Evolutionary conservation across 2,113 vertebrate genomes (phyloP), one percentile per base, ranked within the genome.

Genomic region (Psephotus haematonotus): DNA sequence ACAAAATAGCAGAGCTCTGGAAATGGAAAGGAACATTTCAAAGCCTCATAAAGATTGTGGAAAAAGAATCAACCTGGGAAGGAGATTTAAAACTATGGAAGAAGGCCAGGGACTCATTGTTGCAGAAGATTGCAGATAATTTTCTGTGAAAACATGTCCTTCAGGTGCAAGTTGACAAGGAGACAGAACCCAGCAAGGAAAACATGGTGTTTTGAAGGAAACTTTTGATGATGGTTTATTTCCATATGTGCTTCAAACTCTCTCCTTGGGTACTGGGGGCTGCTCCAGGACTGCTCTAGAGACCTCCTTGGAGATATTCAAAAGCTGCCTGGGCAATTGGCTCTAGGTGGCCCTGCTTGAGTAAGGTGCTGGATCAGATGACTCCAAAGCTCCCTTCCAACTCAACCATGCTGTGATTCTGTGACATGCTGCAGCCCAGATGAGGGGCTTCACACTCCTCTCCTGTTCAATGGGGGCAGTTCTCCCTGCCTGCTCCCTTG

Each of bases 1-100:
- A 98, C 95, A 97, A 96, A 97, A 97, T 86, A 97, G 95, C 93
- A 93, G 90, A 96, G 74, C 23, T 46, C 81, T 97, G 95, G 90
- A 96, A 96, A 95, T 76, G 59, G 90, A 91, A 93, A 55, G 86
- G 97, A 97, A 95, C 46, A 81, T 95, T 96, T 94, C 79, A 92
- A 97, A 97, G 90, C 29, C 9, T 96, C 87, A 93, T 63, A 96
- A 91, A 79, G 65, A 82, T 71, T 92, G 93, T 96, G 83, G 86
- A 92, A 96, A 92, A 93, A 95, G 47, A 96, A 93, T 94, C 90
- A 96, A 57, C 31, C 63, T 29, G 28, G 83, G 67, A 90, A 95
- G 92, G 65, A 95, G 72, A 39, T 92, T 95, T 86, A 86, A 86
- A 82, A 93, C 83, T 35, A 82, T 70, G 75, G 75, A 41, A 90